Evolutionary conservation across 2,113 vertebrate species (phyloP), one percentile per base, ranked within the genome.

Genomic region (Smithornis capensis): DNA sequence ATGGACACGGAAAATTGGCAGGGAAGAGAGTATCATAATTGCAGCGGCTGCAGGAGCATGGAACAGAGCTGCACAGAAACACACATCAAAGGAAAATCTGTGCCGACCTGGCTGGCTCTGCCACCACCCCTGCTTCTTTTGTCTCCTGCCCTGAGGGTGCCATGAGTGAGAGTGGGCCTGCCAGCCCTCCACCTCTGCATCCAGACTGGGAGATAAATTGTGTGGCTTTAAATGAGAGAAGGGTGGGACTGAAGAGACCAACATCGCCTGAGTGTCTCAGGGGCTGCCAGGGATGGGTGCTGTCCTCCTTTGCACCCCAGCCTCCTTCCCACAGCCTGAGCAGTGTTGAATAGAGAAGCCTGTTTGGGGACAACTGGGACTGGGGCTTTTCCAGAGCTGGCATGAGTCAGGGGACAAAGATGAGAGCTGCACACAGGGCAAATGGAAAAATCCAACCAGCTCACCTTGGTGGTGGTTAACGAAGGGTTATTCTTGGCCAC

Each of bases 381-480:
- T 6, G 3, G 49, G 79, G 53, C 85, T 79, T 90, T 92, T 94
- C 71, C 82, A 83, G 55, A n/a, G 38, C 82, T 85, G 63, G 63
- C 75, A 14, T 63, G 75, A 5, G 1, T 52, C 88, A 95, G 73
- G 31, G 44, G 71, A 78, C 68, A 38, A 83, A 92, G 71, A 90
- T 22, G 82, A 78, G 71, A 94, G 76, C 64, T 73, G 67, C 68
- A 92, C 42, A 35, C 82, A 78, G 79, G 92, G 53, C 67, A 89
- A 78, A 44, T 93, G 96, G 96, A 97, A 97, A 97, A 97, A 94
- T 86, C 92, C 96, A 80, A 64, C 8, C 47, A 83, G 67, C 42
- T 82, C 71, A 90, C 88, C 84, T 88, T 89, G 76, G 44, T 81
- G 33, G 60, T 35, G 55, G 76, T 79, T 90, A 67, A 63, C 9